phyloP scores from a whole-genome alignment of 2,113 vertebrate genomes.

The Hippolais icterina region DNA sequence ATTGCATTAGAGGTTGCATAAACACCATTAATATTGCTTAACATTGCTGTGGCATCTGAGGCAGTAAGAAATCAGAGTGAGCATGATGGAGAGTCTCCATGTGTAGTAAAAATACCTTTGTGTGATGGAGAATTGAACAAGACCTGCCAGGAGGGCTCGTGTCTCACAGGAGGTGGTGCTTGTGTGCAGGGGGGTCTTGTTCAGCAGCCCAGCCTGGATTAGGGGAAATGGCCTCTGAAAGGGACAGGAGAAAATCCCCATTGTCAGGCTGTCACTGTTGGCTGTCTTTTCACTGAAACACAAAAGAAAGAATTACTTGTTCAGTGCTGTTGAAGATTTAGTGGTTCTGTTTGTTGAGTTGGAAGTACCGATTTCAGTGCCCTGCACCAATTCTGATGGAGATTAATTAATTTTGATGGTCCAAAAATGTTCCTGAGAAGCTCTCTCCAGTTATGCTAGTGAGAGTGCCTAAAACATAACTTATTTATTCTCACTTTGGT shows the following conservation, averaged over 20 bases:
- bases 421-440: not conserved
- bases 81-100: not conserved
- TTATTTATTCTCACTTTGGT: not conserved
- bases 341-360: not conserved
- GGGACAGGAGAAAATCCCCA: not conserved
- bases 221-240: not conserved
- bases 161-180: not conserved
- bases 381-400: not conserved
- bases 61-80: not conserved
- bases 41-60: not conserved
- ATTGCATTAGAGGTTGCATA: not conserved
- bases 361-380: accelerated
- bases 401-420: not conserved
- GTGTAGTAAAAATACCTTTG: not conserved
- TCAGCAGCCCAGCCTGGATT: not conserved
- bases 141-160: not conserved
- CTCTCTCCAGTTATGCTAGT: not conserved
- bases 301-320: not conserved
- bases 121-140: not conserved
- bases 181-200: not conserved
- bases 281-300: not conserved
- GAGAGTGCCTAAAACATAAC: not conserved
- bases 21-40: slow-evolving; percentile 8
- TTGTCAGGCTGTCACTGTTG: not conserved
- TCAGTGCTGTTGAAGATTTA: not conserved